These are phyloP conservation scores for Gonatopus flavifemur DNA, from an alignment of 1,140 invertebrate species.

Conservation along the genomic window DNA sequence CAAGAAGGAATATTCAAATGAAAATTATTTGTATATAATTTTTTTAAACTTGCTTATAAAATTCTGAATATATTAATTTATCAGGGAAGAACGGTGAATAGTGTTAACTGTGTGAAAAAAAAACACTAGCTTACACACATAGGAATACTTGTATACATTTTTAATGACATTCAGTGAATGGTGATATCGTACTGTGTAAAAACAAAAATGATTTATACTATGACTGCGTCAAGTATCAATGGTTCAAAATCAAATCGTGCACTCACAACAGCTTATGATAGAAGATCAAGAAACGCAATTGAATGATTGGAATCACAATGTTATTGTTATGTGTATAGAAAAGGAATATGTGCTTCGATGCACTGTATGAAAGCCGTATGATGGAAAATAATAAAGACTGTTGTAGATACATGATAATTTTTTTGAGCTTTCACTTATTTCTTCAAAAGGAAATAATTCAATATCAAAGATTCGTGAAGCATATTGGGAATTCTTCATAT, in stretches of 20 bases:
- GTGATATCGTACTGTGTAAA: slow-evolving; percentile 15
- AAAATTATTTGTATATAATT: slow-evolving; percentile 33
- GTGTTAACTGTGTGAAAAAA: too few species aligned
- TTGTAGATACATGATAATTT: slow-evolving; percentile 28
- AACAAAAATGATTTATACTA: slow-evolving; percentile 14
- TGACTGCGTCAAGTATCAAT: slow-evolving; percentile 15
- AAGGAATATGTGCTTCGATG: slow-evolving; percentile 40
- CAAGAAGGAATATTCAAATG: slow-evolving; percentile 20
- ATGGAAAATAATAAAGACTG: slow-evolving; percentile 53
- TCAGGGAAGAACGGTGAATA: too few species aligned
- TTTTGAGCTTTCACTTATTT: too few species aligned
- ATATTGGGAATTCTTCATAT: too few species aligned
- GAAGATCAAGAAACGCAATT: slow-evolving; percentile 39
- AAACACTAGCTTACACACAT: slow-evolving; percentile 17
- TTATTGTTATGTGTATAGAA: slow-evolving; percentile 51
- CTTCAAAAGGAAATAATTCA: too few species aligned
- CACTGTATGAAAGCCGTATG: slow-evolving; percentile 36
- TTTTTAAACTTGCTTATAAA: slow-evolving; percentile 31
- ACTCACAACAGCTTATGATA: slow-evolving; percentile 31
- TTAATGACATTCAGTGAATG: slow-evolving; percentile 22
- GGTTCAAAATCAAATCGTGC: slow-evolving; percentile 25
- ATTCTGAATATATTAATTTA: too few species aligned
- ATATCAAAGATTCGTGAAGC: too few species aligned
- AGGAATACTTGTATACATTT: slow-evolving; percentile 7
- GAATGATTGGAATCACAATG: slow-evolving; percentile 46